phyloP scores from a whole-genome alignment of 2,797 vertebrate species.

The Dallia pectoralis region DNA sequence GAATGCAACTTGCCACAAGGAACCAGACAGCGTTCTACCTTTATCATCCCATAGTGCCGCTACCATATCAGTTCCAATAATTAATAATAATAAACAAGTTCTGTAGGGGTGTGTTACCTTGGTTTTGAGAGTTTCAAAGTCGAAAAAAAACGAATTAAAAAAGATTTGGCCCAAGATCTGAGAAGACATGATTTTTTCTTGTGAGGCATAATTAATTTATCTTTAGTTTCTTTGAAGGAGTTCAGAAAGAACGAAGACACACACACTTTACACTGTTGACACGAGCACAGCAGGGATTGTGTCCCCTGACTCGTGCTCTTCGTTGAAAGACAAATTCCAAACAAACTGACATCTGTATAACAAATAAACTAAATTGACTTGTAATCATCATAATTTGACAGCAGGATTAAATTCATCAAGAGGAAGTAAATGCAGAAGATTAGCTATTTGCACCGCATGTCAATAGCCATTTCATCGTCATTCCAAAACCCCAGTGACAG shows the following conservation, averaged over 20 bases:
- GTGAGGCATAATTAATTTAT: conserved; percentile 34
- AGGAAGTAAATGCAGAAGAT: conserved; percentile 9
- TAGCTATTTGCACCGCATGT: conserved; percentile 12
- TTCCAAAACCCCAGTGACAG: conserved; percentile 14
- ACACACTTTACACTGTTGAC: conserved; percentile 4
- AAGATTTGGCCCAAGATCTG: conserved; percentile 28
- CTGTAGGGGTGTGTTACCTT: conserved; percentile 7
- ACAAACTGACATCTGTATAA: conserved; percentile 27
- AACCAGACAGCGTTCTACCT: conserved; percentile 8
- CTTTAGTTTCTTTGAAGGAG: conserved; percentile 30
- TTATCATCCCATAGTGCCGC: conserved; percentile 20
- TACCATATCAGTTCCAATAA: not conserved
- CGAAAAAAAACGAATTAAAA: conserved; percentile 31
- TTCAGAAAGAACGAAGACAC: conserved; percentile 24
- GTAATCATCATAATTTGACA: conserved; percentile 14
- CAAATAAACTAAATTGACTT: conserved; percentile 35
- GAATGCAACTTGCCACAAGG: conserved; percentile 20
- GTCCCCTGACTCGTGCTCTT: conserved; percentile 19
- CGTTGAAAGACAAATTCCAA: conserved; percentile 28
- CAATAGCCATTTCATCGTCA: conserved; percentile 15
- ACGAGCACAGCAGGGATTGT: conserved; percentile 20
- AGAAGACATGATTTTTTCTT: conserved; percentile 28
- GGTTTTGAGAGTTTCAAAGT: conserved; percentile 41
- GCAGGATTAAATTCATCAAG: conserved; percentile 9
- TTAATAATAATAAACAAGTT: not conserved